Evolutionary conservation across 2,888 invertebrate genomes (phyloP).

Genomic region (Andrena flavipes): DNA sequence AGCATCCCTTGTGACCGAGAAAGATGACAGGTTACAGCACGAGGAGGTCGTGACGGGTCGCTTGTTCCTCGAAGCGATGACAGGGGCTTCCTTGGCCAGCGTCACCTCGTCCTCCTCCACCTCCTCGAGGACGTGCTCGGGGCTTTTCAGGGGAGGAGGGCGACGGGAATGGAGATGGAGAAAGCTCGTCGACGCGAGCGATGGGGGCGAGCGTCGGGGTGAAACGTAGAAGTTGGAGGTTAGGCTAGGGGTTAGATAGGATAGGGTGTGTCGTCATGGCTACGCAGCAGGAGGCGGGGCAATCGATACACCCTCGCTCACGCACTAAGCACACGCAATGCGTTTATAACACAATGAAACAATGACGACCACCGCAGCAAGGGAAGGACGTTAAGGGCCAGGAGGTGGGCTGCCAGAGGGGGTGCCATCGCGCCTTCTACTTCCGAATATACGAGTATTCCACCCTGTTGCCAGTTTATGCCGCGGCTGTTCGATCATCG

Average conservation of each 20-base stretch:
- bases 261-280: slow-evolving; percentile 86
- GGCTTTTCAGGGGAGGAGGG: slow-evolving; percentile 30
- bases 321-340: slow-evolving; percentile 84
- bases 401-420: slow-evolving; percentile 48
- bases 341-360: slow-evolving; percentile 82
- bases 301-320: slow-evolving; percentile 91
- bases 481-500: slow-evolving; percentile 26
- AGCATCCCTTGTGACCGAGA: slow-evolving; percentile 35
- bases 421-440: slow-evolving; percentile 75
- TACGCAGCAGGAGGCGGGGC: slow-evolving; percentile 88
- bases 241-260: slow-evolving; percentile 82
- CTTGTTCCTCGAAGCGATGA: slow-evolving; percentile 61
- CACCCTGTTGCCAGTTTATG: slow-evolving; percentile 46
- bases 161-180: slow-evolving; percentile 33
- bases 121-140: slow-evolving; percentile 52
- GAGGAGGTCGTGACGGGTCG: slow-evolving; percentile 68
- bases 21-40: slow-evolving; percentile 52
- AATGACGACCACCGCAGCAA: slow-evolving; percentile 78
- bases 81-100: slow-evolving; percentile 62
- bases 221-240: slow-evolving; percentile 78
- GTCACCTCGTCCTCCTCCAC: slow-evolving; percentile 41
- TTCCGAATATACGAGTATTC: slow-evolving; percentile 66
- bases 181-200: slow-evolving; percentile 39
- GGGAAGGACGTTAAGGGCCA: slow-evolving; percentile 59
- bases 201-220: slow-evolving; percentile 48